Conservation (phyloP, 2,888 invertebrate genomes). For the Callinectes sapidus region DNA sequence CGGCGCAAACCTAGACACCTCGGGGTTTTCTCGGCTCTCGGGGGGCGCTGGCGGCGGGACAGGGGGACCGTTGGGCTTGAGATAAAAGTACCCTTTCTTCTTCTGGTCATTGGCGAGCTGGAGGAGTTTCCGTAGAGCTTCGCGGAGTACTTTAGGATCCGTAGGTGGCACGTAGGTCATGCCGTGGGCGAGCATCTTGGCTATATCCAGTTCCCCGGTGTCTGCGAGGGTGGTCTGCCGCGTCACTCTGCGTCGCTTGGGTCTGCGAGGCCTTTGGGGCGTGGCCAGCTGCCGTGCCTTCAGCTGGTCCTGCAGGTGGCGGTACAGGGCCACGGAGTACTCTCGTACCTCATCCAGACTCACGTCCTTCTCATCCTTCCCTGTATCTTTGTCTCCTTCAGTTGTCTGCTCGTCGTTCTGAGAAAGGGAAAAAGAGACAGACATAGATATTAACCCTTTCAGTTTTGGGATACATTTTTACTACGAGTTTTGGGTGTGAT, state of each 20-base stretch:
- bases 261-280: neutral
- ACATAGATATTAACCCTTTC: too few species aligned
- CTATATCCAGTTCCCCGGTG: slow-evolving; percentile 17
- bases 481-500: too few species aligned
- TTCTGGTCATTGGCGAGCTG: slow-evolving; percentile 31
- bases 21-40: neutral
- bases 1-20: neutral
- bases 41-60: neutral
- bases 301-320: slow-evolving; percentile 56
- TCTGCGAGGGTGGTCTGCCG: slow-evolving; percentile 39
- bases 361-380: slow-evolving; percentile 3
- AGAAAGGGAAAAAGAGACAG: neutral
- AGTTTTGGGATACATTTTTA: too few species aligned
- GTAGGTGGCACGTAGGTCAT: slow-evolving; percentile 45
- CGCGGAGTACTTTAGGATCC: slow-evolving; percentile 47
- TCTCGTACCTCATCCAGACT: slow-evolving; percentile 55
- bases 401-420: neutral
- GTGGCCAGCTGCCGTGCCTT: slow-evolving; percentile 40
- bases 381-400: neutral
- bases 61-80: slow-evolving; percentile 41
- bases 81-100: slow-evolving; percentile 55
- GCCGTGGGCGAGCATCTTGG: slow-evolving; percentile 34
- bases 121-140: slow-evolving; percentile 41
- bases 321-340: slow-evolving; percentile 58
- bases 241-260: slow-evolving; percentile 46